Evolutionary conservation across 2,888 invertebrate genomes (phyloP).

Genomic region (Emmelina monodactyla): DNA sequence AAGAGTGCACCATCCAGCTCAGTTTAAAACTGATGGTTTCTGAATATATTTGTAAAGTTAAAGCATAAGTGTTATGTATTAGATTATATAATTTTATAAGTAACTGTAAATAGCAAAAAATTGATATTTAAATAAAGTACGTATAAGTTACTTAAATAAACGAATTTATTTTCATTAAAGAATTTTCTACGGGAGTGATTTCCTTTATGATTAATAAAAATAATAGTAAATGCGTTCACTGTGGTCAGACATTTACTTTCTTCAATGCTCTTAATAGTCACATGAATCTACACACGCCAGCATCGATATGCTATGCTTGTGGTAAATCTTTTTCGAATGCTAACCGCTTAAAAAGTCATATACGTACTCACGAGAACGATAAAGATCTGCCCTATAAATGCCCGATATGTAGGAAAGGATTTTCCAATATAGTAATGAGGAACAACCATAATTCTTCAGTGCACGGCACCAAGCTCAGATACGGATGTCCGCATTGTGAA

Average conservation of each 20-base stretch:
- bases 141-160: too few relatives aligned
- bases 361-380: slow-evolving; percentile 43
- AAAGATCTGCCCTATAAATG: slow-evolving; percentile 48
- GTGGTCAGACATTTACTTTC: slow-evolving; percentile 33
- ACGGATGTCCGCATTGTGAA: slow-evolving; percentile 38
- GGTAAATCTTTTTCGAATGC: slow-evolving; percentile 50
- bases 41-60: too few relatives aligned
- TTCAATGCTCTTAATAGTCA: slow-evolving; percentile 49
- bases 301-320: slow-evolving; percentile 52
- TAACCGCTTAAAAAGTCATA: slow-evolving; percentile 39
- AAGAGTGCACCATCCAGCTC: slow-evolving; percentile 48
- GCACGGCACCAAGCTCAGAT: slow-evolving; percentile 33
- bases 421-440: slow-evolving; percentile 27
- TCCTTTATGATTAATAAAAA: slow-evolving; percentile 14
- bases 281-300: slow-evolving; percentile 53
- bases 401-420: slow-evolving; percentile 40
- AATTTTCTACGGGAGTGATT: slow-evolving; percentile 34
- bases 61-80: too few relatives aligned
- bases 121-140: slow-evolving; percentile 28
- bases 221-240: slow-evolving; percentile 37
- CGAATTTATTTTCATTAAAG: slow-evolving; percentile 26
- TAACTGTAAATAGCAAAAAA: neutral
- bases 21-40: slow-evolving; percentile 31
- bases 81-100: too few relatives aligned
- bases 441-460: slow-evolving; percentile 25